Conservation (phyloP, 2,888 invertebrate genomes). For the Saturnia pavonia region DNA sequence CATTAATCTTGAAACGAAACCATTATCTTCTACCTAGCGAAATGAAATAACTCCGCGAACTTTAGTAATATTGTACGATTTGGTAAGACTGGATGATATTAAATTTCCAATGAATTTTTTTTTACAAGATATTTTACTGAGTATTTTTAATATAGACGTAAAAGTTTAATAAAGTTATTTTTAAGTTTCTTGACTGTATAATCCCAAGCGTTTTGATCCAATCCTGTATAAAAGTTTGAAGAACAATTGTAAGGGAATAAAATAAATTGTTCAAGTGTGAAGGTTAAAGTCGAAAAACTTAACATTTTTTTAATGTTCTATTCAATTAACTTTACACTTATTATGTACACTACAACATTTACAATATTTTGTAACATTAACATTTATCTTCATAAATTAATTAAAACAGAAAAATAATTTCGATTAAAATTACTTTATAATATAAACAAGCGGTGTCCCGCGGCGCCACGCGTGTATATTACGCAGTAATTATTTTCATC, state of each 20-base stretch:
- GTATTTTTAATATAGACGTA: slow-evolving; percentile 47
- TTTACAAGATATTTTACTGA: slow-evolving; percentile 51
- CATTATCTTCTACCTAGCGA: slow-evolving; percentile 54
- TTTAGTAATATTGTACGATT: slow-evolving; percentile 53
- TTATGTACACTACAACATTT: no score
- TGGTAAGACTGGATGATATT: slow-evolving; percentile 49
- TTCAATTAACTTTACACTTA: no score
- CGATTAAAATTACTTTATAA: no score
- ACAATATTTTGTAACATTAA: not conserved
- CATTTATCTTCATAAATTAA: not conserved
- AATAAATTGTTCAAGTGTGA: not conserved
- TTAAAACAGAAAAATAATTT: no score
- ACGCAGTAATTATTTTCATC: no score
- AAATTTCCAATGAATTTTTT: slow-evolving; percentile 54
- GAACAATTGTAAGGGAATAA: not conserved
- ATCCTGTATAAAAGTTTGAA: not conserved
- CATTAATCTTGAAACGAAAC: slow-evolving; percentile 30
- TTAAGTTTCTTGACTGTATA: slow-evolving; percentile 12
- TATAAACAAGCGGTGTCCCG: no score
- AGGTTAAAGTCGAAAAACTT: no score
- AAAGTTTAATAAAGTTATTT: slow-evolving; percentile 12
- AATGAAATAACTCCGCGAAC: slow-evolving; percentile 66
- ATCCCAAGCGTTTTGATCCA: not conserved
- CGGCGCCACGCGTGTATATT: no score
- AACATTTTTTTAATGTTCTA: not conserved